Evolutionary conservation across 2,888 invertebrate species (phyloP).

Genomic region (Eilema depressum): DNA sequence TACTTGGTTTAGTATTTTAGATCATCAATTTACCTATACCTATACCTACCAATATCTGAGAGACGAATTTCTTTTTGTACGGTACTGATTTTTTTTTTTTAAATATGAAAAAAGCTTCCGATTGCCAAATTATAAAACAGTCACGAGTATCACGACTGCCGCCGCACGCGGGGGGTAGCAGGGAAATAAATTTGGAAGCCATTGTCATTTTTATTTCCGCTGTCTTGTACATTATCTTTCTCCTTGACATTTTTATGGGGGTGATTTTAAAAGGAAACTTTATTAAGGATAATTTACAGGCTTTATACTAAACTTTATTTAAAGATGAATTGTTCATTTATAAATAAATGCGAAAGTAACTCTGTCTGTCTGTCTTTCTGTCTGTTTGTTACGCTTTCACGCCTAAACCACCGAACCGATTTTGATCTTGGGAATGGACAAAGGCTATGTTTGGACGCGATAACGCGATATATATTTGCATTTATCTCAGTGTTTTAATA

Average conservation of each 20-base stretch:
- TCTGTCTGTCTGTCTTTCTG: too few relatives aligned
- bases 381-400: too few relatives aligned
- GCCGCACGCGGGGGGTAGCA: slow-evolving; percentile 22
- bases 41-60: background rate
- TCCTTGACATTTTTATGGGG: slow-evolving; percentile 19
- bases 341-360: too few relatives aligned
- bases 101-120: background rate
- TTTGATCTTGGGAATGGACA: too few relatives aligned
- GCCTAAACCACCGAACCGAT: too few relatives aligned
- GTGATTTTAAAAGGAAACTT: slow-evolving; percentile 23
- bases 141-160: slow-evolving; percentile 29
- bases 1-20: too few relatives aligned
- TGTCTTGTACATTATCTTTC: slow-evolving; percentile 27
- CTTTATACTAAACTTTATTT: slow-evolving; percentile 7
- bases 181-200: slow-evolving; percentile 36
- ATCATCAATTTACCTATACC: too few relatives aligned
- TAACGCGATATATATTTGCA: too few relatives aligned
- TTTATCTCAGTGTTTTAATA: too few relatives aligned
- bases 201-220: slow-evolving; percentile 43
- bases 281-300: slow-evolving; percentile 7
- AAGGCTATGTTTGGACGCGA: too few relatives aligned
- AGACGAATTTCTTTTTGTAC: background rate
- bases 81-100: background rate
- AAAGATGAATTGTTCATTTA: too few relatives aligned
- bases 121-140: slow-evolving; percentile 35